Percentiles rank a stretch among this genome's conserved stretches.
Conservation (phyloP, 1,140 invertebrate genomes). For the Drosophila quadrilineata region DNA sequence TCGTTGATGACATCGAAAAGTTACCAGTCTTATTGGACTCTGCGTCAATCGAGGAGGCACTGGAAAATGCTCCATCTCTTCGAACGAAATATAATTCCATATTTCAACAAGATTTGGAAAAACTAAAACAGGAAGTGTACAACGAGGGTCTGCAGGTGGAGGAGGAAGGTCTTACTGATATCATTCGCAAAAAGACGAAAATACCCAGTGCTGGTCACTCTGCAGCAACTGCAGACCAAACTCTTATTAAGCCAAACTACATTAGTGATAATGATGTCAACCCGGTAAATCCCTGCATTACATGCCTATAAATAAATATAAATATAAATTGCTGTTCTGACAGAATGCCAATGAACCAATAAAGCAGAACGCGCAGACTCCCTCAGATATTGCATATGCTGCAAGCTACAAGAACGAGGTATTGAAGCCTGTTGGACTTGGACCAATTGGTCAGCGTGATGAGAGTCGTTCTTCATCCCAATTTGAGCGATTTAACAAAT, state of each 20-base stretch:
- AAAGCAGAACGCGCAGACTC: constrained; percentile 40
- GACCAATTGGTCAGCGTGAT: not conserved
- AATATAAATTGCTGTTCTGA: not conserved
- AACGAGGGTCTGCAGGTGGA: constrained; percentile 90
- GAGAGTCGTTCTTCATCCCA: constrained; percentile 1
- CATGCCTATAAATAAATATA: not conserved
- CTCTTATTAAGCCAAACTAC: constrained; percentile 75
- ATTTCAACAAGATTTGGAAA: constrained; percentile 87
- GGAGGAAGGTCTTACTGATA: constrained; percentile 89
- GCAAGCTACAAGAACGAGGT: constrained; percentile 72
- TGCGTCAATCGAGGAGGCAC: constrained; percentile 26
- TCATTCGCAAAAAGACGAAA: constrained; percentile 86
- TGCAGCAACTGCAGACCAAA: constrained; percentile 61
- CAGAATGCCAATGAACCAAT: constrained; percentile 67
- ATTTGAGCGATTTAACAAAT: constrained; percentile 42
- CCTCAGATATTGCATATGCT: constrained; percentile 49
- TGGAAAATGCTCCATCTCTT: constrained; percentile 53
- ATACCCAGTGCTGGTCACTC: constrained; percentile 80
- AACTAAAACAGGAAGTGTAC: constrained; percentile 89
- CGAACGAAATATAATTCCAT: constrained; percentile 83
- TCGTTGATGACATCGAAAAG: constrained; percentile 77
- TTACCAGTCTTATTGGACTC: too few relatives aligned
- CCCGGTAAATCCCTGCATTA: constrained; percentile 30
- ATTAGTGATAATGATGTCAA: constrained; percentile 52
- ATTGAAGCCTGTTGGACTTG: constrained; percentile 15